Evolutionary conservation across 2,797 vertebrate genomes (phyloP), one percentile per base, ranked within the genome.

Genomic region (Pantherophis vulpinus): DNA sequence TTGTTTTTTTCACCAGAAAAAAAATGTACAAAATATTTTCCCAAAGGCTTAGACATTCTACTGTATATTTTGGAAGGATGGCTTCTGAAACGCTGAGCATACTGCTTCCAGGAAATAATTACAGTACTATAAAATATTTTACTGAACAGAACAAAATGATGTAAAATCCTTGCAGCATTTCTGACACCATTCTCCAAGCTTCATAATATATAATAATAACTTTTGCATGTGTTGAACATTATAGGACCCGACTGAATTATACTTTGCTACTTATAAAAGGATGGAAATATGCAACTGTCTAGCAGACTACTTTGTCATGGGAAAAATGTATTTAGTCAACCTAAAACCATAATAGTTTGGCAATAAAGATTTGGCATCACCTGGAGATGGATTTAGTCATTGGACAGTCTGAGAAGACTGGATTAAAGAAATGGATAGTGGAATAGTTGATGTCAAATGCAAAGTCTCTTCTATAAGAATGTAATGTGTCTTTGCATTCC

Each of bases 61-160:
- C 51, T 90, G 32, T 89, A 6, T 93, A 8, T 79, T 58, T 86
- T 95, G 87, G 66, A 79, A 90, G 94, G 79, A 32, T 94, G 94
- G 55, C 37, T 47, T 93, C 92, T 63, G 25, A 87, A 88, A 1
- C 54, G 91, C 91, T 94, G 93, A 89, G 86, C 92, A 88, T 18
- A 94, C 92, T 95, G 90, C 93, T 92, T 66, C 27, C 63, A 83
- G 90, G 90, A 95, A 96, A 93, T 0, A 91, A 87, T 61, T 94
- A 94, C 51, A 9, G 51, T 51, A 51, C 91, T 92, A 42, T 58
- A 10, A 89, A 93, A 47, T 94, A 87, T 61, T 88, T 95, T n/a
- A 90, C 42, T 91, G 94, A 90, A 91, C 51, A 93, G 59, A 59
- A 83, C 11, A 47, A 8, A 93, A 93, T 96, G 61, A 94, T 96